Percentiles rank a stretch among this genome's conserved stretches.
phyloP scores from a whole-genome alignment of 2,113 vertebrate species.

The Elanoides forficatus region DNA sequence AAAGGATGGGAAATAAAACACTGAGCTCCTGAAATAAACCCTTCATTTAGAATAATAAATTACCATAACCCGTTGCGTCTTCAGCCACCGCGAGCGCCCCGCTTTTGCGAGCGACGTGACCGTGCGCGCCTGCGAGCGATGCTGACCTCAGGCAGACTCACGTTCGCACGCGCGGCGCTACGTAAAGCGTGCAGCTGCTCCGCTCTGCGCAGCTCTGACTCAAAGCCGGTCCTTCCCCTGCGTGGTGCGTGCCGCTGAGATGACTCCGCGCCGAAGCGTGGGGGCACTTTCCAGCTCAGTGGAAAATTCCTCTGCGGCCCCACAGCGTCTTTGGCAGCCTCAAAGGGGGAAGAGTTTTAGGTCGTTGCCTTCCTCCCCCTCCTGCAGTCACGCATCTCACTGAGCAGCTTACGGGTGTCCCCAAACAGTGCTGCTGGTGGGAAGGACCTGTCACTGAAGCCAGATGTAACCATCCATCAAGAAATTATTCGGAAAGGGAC shows the following conservation, averaged over 20 bases:
- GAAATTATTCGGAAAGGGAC: not conserved
- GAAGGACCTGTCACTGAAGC: not conserved
- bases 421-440: not conserved
- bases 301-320: not conserved
- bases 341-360: not conserved
- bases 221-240: not conserved
- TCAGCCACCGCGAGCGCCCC: accelerated
- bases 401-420: not conserved
- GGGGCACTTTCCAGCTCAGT: not conserved
- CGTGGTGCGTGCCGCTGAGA: not conserved
- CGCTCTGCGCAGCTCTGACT: not conserved
- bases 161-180: not conserved
- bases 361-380: not conserved
- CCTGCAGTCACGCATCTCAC: not conserved
- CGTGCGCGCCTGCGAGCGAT: accelerated
- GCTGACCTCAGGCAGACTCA: not conserved
- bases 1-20: constrained; percentile 25
- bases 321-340: not conserved
- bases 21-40: not conserved
- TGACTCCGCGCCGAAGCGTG: not conserved
- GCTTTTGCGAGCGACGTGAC: accelerated
- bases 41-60: not conserved
- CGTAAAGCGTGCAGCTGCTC: not conserved
- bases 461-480: not conserved
- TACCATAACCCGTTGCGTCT: not conserved